A percentile compares a stretch with the other conserved stretches of the same genome.
phyloP scores from a whole-genome alignment of 2,888 invertebrate genomes.

The Trichacis sp. region DNA sequence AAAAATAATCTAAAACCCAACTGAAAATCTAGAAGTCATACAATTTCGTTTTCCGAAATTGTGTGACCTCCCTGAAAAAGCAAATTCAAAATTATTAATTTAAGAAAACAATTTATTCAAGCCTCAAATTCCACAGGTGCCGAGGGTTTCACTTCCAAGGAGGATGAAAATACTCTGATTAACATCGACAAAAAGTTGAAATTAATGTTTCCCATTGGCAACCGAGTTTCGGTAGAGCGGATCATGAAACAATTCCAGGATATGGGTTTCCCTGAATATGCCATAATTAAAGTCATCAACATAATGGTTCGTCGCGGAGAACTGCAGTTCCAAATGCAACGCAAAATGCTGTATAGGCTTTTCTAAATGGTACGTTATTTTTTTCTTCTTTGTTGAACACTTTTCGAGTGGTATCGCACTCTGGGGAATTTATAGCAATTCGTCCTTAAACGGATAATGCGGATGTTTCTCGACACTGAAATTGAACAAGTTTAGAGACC shows the following conservation, averaged over 20 bases:
- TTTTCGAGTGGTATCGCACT: background rate
- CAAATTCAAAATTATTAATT: too few species aligned
- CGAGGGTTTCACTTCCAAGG: conserved; percentile 97
- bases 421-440: conserved; percentile 69
- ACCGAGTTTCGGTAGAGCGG: conserved; percentile 94
- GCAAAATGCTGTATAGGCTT: conserved; percentile 95
- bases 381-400: conserved; percentile 17
- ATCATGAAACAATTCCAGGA: conserved; percentile 87
- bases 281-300: conserved; percentile 90
- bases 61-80: too few species aligned
- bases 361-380: conserved; percentile 58
- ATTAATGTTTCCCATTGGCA: conserved; percentile 93
- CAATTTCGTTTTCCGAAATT: too few species aligned
- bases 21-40: too few species aligned
- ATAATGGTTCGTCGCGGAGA: conserved; percentile 96
- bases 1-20: too few species aligned
- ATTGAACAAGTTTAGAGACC: conserved; percentile 23
- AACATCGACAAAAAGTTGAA: conserved; percentile 96
- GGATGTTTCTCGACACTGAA: conserved; percentile 77
- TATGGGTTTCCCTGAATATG: conserved; percentile 88
- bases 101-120: background rate
- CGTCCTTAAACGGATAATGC: conserved; percentile 75
- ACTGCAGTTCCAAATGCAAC: conserved; percentile 94
- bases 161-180: conserved; percentile 90
- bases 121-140: conserved; percentile 76